phyloP scores from a whole-genome alignment of 2,113 vertebrate species.

The Sus scrofa region T2T-Sscrofa CM000812.6:243983001-243983500 shows the following conservation, averaged over 20 bases:
- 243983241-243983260: neutral
- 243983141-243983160: neutral
- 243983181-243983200: neutral
- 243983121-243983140: neutral
- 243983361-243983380: neutral
- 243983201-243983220: too few species aligned
- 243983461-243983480: neutral
- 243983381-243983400: neutral
- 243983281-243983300: neutral
- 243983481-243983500: neutral
- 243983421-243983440: neutral
- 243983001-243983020: too few species aligned
- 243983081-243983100: neutral
- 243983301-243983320: neutral
- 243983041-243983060: too few species aligned
- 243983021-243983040: too few species aligned
- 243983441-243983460: neutral
- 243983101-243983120: conserved; percentile 15
- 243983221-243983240: neutral
- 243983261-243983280: neutral
- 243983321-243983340: neutral
- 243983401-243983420: neutral
- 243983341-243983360: neutral
- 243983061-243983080: too few species aligned
- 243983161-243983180: neutral